Conservation (phyloP, 1,140 invertebrate species). For the Eciton burchellii region DNA sequence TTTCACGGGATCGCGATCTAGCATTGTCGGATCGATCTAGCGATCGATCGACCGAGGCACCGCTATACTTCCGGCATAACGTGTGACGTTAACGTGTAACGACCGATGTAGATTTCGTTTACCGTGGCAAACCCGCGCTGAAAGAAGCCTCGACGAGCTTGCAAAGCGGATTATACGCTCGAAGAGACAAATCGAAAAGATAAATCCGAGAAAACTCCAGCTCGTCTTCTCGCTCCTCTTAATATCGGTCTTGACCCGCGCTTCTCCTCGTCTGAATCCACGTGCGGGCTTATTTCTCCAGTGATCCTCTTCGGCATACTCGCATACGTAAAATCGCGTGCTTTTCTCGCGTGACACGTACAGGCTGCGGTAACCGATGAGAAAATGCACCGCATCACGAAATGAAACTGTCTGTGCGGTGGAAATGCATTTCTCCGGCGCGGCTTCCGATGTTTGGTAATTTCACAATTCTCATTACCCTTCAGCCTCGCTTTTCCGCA, state of each 20-base stretch:
- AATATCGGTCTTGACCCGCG: slow-evolving; percentile 35
- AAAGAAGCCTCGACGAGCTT: slow-evolving; percentile 34
- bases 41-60: slow-evolving; percentile 1
- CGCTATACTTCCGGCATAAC: neutral
- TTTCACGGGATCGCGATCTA: neutral
- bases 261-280: neutral
- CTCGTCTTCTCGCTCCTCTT: slow-evolving; percentile 15
- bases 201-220: slow-evolving; percentile 43
- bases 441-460: no score
- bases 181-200: slow-evolving; percentile 8
- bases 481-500: no score
- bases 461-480: no score
- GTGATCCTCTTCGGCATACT: no score
- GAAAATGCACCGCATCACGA: no score
- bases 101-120: slow-evolving; percentile 42
- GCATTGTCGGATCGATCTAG: neutral
- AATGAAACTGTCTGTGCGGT: no score
- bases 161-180: slow-evolving; percentile 43
- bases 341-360: no score
- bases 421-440: no score
- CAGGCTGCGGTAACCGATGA: no score
- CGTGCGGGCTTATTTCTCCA: neutral
- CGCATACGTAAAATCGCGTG: no score
- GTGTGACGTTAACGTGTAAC: neutral
- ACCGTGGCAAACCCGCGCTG: slow-evolving; percentile 20